phyloP scores from a whole-genome alignment of 2,113 vertebrate species.

The Actenoides lindsayi region DNA sequence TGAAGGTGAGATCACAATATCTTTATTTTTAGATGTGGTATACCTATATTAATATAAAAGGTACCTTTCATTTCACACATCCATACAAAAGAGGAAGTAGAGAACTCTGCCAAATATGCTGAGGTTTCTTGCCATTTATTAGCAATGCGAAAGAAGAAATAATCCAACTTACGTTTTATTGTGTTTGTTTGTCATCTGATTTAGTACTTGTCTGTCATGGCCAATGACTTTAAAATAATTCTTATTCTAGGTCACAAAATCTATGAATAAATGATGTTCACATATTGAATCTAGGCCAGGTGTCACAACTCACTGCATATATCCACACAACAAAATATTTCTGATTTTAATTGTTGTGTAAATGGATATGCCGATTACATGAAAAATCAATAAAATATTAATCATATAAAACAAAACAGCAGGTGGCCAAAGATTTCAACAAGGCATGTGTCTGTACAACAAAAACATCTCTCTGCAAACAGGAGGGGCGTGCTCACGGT shows the following conservation, averaged over 20 bases:
- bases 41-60: not conserved
- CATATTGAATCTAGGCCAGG: not conserved
- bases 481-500: not conserved
- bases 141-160: not conserved
- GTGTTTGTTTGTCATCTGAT: not conserved
- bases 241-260: constrained; percentile 8
- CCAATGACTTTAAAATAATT: constrained; percentile 12
- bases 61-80: not conserved
- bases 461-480: not conserved
- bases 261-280: constrained; percentile 3
- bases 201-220: not conserved
- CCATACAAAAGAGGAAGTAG: not conserved
- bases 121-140: not conserved
- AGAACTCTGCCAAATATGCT: not conserved
- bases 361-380: not conserved
- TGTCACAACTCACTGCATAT: not conserved
- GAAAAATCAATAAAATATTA: constrained; percentile 1
- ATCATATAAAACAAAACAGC: not conserved
- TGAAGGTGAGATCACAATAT: not conserved
- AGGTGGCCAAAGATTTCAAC: not conserved
- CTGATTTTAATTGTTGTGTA: not conserved
- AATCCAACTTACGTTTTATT: not conserved
- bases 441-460: not conserved
- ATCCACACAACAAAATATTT: not conserved
- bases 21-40: not conserved